Conservation (phyloP, 2,113 vertebrate genomes). For the Labrus mixtus region DNA sequence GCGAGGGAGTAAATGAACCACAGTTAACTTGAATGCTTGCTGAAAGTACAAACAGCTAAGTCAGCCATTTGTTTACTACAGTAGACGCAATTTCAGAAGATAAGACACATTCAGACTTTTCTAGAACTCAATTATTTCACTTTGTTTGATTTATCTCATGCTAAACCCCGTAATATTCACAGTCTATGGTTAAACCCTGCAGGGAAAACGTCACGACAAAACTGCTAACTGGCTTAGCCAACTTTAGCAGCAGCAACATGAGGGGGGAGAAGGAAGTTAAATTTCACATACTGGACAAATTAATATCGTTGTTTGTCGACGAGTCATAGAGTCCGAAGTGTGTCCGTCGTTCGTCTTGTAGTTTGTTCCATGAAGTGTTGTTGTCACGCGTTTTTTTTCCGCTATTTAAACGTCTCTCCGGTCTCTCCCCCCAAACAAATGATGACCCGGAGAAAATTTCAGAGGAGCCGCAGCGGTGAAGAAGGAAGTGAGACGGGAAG, state of each 20-base stretch:
- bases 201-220: not conserved
- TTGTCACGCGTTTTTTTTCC: not conserved
- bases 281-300: constrained; percentile 19
- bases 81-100: not conserved
- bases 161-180: too few relatives aligned
- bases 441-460: not conserved
- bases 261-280: not conserved
- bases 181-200: not conserved
- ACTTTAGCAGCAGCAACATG: constrained; percentile 13
- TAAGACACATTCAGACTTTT: too few relatives aligned
- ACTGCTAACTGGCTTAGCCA: constrained; percentile 38
- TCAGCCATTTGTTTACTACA: not conserved
- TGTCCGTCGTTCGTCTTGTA: not conserved
- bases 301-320: constrained; percentile 5
- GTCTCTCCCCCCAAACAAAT: not conserved
- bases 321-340: constrained; percentile 49
- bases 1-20: not conserved
- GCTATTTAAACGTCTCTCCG: not conserved
- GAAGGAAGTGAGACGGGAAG: constrained; percentile 42
- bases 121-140: not conserved
- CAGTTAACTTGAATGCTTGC: not conserved
- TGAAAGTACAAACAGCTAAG: not conserved
- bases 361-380: not conserved
- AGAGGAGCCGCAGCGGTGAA: not conserved
- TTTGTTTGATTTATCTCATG: not conserved